Evolutionary conservation across 2,797 vertebrate genomes (phyloP).

Genomic region (Megaceryle alcyon): DNA sequence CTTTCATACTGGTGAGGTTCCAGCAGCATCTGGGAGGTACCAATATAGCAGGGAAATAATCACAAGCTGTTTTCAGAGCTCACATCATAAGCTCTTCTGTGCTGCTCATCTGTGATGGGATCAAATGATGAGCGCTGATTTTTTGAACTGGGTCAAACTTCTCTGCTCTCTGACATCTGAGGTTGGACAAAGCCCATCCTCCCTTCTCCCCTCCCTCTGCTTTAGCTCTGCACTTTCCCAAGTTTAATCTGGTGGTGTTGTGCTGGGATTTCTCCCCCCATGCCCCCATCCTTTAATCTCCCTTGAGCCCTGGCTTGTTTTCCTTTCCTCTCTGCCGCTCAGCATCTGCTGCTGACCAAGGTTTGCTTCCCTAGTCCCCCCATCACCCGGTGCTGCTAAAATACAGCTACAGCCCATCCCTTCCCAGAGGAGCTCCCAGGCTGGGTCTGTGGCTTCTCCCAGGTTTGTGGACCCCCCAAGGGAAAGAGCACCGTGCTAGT

Average conservation of each 20-base stretch:
- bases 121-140: fast-evolving
- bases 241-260: neutral
- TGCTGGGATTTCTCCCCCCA: neutral
- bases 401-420: neutral
- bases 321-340: fast-evolving
- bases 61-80: neutral
- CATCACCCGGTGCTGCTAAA: fast-evolving
- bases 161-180: neutral
- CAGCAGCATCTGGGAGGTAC: neutral
- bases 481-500: neutral
- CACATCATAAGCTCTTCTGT: neutral
- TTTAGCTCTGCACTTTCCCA: neutral
- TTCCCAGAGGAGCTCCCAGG: neutral
- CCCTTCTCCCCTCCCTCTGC: neutral
- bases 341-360: fast-evolving
- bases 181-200: neutral
- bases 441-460: neutral
- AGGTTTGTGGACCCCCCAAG: neutral
- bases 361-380: neutral
- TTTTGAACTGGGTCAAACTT: neutral
- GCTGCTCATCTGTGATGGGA: neutral
- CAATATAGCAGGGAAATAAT: neutral
- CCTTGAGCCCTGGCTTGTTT: neutral
- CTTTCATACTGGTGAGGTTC: neutral
- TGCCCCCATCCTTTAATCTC: neutral